Evolutionary conservation across 2,113 vertebrate species (phyloP).

Genomic region (Scortum barcoo): DNA sequence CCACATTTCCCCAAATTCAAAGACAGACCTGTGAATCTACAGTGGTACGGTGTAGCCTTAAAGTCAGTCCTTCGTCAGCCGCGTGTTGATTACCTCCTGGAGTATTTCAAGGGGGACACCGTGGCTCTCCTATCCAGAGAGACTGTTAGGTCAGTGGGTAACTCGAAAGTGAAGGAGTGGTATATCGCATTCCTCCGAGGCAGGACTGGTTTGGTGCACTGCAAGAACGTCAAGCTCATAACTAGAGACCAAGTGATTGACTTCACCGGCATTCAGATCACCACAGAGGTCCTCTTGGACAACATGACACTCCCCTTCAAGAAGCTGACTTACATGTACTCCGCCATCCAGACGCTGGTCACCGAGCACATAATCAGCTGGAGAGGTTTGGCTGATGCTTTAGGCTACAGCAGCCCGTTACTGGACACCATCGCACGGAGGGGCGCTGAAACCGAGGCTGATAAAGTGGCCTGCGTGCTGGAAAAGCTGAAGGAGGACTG

Average conservation of each 20-base stretch:
- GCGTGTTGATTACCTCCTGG: slow-evolving; percentile 92
- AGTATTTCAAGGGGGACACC: slow-evolving; percentile 98
- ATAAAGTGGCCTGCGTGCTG: slow-evolving; percentile 91
- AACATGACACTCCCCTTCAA: slow-evolving; percentile 92
- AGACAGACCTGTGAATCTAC: slow-evolving; percentile 85
- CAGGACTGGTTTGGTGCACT: slow-evolving; percentile 92
- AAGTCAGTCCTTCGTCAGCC: slow-evolving; percentile 93
- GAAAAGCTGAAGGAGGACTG: slow-evolving; percentile 97
- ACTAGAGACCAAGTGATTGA: slow-evolving; percentile 91
- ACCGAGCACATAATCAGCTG: slow-evolving; percentile 91
- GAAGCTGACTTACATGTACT: slow-evolving; percentile 96
- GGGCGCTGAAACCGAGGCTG: slow-evolving; percentile 87
- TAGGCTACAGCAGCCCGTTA: slow-evolving; percentile 88
- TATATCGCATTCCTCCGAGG: slow-evolving; percentile 92
- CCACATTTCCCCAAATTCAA: slow-evolving; percentile 88
- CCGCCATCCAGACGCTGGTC: slow-evolving; percentile 90
- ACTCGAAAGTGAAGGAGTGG: slow-evolving; percentile 96
- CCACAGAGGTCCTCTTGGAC: slow-evolving; percentile 88
- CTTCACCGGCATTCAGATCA: slow-evolving; percentile 84
- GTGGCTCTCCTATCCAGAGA: slow-evolving; percentile 92
- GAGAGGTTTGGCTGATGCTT: slow-evolving; percentile 89
- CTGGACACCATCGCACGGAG: slow-evolving; percentile 84
- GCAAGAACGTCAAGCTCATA: slow-evolving; percentile 94
- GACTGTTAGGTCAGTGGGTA: slow-evolving; percentile 92
- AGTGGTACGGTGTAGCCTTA: slow-evolving; percentile 89